Evolutionary conservation across 2,888 invertebrate genomes (phyloP).

Genomic region (Mythimna loreyi): DNA sequence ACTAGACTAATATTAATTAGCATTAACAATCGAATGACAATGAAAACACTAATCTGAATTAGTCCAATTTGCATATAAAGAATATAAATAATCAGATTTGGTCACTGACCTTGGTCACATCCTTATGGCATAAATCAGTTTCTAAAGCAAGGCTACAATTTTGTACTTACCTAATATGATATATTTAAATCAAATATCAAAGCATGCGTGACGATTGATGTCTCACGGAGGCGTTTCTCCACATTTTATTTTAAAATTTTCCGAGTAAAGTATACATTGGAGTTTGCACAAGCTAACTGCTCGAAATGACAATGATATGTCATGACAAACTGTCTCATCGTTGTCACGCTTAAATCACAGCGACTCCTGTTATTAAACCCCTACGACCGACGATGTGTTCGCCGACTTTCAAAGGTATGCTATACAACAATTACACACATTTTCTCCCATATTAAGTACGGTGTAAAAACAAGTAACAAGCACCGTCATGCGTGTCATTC

Average conservation of each 20-base stretch:
- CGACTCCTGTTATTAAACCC: constrained; percentile 72
- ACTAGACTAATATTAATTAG: constrained; percentile 35
- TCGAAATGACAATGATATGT: constrained; percentile 55
- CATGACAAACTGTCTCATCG: constrained; percentile 54
- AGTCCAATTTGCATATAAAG: constrained; percentile 47
- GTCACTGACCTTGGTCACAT: constrained; percentile 54
- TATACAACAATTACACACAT: constrained; percentile 78
- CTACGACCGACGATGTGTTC: constrained; percentile 70
- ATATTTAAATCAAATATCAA: constrained; percentile 41
- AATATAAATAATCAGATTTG: constrained; percentile 47
- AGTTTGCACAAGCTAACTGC: constrained; percentile 35
- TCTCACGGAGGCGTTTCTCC: constrained; percentile 36
- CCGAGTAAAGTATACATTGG: constrained; percentile 49
- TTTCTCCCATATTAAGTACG: constrained; percentile 74
- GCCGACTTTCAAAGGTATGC: constrained; percentile 79
- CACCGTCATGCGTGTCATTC: constrained; percentile 78
- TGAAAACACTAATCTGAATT: constrained; percentile 44
- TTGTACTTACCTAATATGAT: constrained; percentile 30
- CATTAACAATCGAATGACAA: constrained; percentile 51
- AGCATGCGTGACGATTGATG: constrained; percentile 39
- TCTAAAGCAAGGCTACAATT: constrained; percentile 50
- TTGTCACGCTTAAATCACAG: constrained; percentile 65
- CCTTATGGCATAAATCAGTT: constrained; percentile 49
- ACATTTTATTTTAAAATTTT: constrained; percentile 41
- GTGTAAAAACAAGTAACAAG: constrained; percentile 77